These are phyloP conservation scores for Rhipidura dahli DNA, from an alignment of 2,113 vertebrate species.

Conservation along the genomic window DNA sequence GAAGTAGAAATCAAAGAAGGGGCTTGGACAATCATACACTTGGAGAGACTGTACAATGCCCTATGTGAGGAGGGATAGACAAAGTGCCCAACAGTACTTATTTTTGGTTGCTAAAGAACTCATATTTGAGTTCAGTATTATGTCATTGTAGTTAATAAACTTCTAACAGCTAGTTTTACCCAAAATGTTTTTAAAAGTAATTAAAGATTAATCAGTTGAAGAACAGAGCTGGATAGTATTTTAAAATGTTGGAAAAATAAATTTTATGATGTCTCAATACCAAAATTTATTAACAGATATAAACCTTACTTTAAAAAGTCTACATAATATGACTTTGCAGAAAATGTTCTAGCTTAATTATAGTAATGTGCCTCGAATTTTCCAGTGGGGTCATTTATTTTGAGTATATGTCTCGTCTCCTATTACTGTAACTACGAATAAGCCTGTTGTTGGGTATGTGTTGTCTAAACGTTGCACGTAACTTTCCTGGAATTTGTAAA, in stretches of 20 bases:
- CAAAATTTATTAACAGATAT: background rate
- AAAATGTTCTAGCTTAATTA: constrained; percentile 65
- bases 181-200: background rate
- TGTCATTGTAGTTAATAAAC: background rate
- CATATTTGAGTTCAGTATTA: background rate
- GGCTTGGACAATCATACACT: background rate
- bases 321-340: constrained; percentile 26
- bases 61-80: background rate
- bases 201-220: background rate
- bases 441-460: constrained; percentile 59
- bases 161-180: background rate
- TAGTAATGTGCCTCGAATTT: constrained; percentile 54
- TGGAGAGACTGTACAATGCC: background rate
- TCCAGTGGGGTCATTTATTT: constrained; percentile 65
- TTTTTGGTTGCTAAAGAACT: background rate
- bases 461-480: constrained; percentile 50
- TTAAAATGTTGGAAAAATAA: background rate
- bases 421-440: constrained; percentile 57
- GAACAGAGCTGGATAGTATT: background rate
- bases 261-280: background rate
- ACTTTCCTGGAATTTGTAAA: constrained; percentile 66
- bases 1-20: background rate
- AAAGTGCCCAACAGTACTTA: background rate
- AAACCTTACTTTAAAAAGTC: constrained; percentile 9
- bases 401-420: constrained; percentile 51